Conservation (phyloP, 2,888 invertebrate species). For the Sylvicola cinctus region DNA sequence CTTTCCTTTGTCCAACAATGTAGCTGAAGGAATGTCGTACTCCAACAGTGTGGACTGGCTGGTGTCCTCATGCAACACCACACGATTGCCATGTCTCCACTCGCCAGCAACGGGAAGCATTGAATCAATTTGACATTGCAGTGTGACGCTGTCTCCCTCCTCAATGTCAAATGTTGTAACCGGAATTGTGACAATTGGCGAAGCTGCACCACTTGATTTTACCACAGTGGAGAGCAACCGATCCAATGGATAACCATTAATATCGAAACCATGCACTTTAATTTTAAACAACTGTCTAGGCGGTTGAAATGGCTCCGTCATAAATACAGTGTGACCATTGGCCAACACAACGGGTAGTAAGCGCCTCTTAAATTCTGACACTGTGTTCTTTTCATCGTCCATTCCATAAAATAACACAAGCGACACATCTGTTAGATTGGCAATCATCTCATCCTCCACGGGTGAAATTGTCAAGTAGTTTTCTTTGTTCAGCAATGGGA, state of each 20-base stretch:
- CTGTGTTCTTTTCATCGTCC: constrained; percentile 17
- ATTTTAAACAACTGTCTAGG: constrained; percentile 45
- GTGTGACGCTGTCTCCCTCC: constrained; percentile 24
- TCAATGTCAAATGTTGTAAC: constrained; percentile 16
- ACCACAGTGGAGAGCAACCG: constrained; percentile 45
- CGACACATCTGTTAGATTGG: constrained; percentile 14
- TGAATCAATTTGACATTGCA: constrained; percentile 39
- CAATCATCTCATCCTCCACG: constrained; percentile 11
- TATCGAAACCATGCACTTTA: constrained; percentile 42
- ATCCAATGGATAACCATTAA: constrained; percentile 34
- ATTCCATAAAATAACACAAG: constrained; percentile 13
- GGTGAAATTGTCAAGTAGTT: constrained; percentile 14
- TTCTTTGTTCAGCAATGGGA: constrained; percentile 26
- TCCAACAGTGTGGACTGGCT: background rate
- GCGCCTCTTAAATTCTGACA: constrained; percentile 9
- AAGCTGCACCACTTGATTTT: constrained; percentile 26
- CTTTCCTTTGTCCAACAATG: too few species aligned
- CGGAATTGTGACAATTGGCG: constrained; percentile 30
- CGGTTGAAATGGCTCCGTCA: constrained; percentile 36
- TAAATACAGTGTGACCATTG: constrained; percentile 20
- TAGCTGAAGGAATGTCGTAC: too few species aligned
- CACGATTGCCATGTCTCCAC: constrained; percentile 6
- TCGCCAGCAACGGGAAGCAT: constrained; percentile 31
- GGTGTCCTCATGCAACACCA: background rate
- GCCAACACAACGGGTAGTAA: constrained; percentile 9